These are phyloP conservation scores for Cabera pusaria DNA, from an alignment of 2,888 invertebrate genomes.

Conservation along the genomic window DNA sequence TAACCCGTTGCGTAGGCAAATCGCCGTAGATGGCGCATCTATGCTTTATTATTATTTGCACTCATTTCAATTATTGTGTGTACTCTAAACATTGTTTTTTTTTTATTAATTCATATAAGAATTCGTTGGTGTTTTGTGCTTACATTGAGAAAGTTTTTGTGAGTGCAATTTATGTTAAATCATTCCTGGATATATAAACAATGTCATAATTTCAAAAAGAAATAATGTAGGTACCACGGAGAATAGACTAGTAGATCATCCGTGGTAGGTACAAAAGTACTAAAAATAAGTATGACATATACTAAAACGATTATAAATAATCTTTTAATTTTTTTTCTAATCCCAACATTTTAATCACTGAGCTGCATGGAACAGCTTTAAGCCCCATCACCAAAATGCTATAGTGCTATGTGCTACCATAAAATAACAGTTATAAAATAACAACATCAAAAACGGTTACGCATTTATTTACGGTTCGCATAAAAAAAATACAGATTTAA, in stretches of 20 bases:
- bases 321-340: too few relatives aligned
- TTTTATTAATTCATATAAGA: neutral
- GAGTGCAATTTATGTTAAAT: constrained; percentile 11
- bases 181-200: neutral
- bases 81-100: constrained; percentile 18
- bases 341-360: constrained; percentile 9
- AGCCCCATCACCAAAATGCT: constrained; percentile 67
- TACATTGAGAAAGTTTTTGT: constrained; percentile 4
- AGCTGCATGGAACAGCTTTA: constrained; percentile 34
- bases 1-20: constrained; percentile 18
- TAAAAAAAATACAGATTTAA: too few relatives aligned
- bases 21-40: constrained; percentile 7
- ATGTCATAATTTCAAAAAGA: too few relatives aligned
- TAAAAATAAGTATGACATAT: too few relatives aligned
- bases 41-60: constrained; percentile 8
- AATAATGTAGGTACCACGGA: too few relatives aligned
- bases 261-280: too few relatives aligned
- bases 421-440: constrained; percentile 47
- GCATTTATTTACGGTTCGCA: too few relatives aligned
- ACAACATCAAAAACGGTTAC: constrained; percentile 41
- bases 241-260: too few relatives aligned
- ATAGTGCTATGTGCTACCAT: constrained; percentile 68
- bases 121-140: constrained; percentile 13
- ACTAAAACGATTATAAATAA: too few relatives aligned
- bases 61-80: constrained; percentile 1